phyloP scores from a whole-genome alignment of 2,113 vertebrate species.

The Dolichallabes microphthalmus region DNA sequence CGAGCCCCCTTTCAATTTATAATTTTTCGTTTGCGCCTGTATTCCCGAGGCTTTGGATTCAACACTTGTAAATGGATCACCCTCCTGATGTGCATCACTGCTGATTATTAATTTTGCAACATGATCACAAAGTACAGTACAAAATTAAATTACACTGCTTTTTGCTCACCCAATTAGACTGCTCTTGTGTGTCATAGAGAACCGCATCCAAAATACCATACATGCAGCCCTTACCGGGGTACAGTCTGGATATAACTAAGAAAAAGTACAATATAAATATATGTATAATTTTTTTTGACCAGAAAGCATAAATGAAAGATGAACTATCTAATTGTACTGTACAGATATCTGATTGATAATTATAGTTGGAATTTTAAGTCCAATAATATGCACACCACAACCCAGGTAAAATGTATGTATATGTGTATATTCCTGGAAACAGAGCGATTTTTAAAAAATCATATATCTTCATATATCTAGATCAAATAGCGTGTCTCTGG shows the following conservation, averaged over 20 bases:
- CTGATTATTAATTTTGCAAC: slow-evolving; percentile 66
- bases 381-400: neutral
- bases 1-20: slow-evolving; percentile 68
- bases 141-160: slow-evolving; percentile 19
- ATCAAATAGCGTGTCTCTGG: slow-evolving; percentile 16
- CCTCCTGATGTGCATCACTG: slow-evolving; percentile 70
- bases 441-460: neutral
- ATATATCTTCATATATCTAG: neutral
- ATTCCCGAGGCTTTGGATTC: slow-evolving; percentile 63
- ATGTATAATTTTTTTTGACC: neutral
- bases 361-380: neutral
- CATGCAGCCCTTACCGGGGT: neutral
- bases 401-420: neutral
- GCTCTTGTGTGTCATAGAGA: slow-evolving; percentile 1
- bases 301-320: neutral
- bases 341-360: neutral
- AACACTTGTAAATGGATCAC: slow-evolving; percentile 69
- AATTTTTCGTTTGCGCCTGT: slow-evolving; percentile 52
- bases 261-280: neutral
- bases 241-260: neutral
- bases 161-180: neutral
- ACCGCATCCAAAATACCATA: neutral
- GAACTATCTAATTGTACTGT: neutral
- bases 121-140: slow-evolving; percentile 48
- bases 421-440: neutral